These are phyloP conservation scores for Odontothrips loti DNA, from an alignment of 2,888 invertebrate genomes.

Conservation along the genomic window DNA sequence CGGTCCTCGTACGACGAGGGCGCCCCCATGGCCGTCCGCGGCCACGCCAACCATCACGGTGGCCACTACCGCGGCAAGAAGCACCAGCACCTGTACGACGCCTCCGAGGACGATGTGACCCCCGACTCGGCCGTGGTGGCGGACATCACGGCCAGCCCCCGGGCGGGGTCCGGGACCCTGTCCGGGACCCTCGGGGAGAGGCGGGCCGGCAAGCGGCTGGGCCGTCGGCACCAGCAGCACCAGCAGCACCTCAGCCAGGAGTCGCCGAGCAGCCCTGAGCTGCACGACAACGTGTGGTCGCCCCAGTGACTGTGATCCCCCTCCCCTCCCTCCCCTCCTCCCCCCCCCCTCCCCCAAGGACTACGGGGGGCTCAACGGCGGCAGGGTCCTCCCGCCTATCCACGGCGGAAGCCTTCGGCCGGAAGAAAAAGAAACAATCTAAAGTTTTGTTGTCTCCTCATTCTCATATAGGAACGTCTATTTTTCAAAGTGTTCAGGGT, in stretches of 20 bases:
- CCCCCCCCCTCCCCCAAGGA: not conserved
- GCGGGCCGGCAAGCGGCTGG: constrained; percentile 1
- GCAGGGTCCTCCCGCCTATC: not conserved
- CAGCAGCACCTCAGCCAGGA: not conserved
- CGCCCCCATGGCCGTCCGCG: constrained; percentile 7
- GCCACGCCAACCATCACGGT: constrained; percentile 1
- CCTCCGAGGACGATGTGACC: constrained; percentile 16
- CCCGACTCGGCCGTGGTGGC: constrained; percentile 22
- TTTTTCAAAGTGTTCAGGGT: constrained; percentile 18
- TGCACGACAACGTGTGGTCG: constrained; percentile 19
- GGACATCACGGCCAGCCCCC: constrained; percentile 10
- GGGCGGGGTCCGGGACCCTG: not conserved
- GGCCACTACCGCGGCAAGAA: not conserved
- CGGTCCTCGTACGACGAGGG: constrained; percentile 12
- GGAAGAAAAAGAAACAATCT: too few species aligned
- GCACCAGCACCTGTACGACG: constrained; percentile 11
- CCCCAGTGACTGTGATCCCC: not conserved
- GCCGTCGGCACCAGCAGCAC: not conserved
- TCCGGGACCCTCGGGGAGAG: not conserved
- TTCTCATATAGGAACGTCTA: not conserved
- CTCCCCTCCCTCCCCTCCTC: not conserved
- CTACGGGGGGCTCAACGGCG: not conserved
- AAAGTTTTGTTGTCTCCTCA: too few species aligned
- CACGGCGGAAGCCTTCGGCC: not conserved
- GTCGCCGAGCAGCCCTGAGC: constrained; percentile 16